phyloP scores from a whole-genome alignment of 2,113 vertebrate species.

The Mormoops blainvillei region DNA sequence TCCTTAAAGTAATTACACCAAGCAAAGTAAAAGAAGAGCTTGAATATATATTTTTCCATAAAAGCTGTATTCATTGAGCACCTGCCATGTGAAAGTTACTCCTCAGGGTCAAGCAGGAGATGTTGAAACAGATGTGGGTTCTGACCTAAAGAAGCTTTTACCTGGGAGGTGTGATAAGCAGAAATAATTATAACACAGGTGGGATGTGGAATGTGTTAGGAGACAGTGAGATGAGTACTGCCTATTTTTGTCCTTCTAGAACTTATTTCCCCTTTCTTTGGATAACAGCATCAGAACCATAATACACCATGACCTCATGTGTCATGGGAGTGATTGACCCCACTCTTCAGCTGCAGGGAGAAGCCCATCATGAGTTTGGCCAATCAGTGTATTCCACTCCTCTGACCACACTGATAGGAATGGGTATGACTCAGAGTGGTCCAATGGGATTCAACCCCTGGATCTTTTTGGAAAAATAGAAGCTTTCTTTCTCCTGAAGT shows the following conservation, averaged over 20 bases:
- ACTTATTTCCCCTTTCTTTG: background rate
- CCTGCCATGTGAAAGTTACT: background rate
- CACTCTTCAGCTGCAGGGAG: rapidly evolving
- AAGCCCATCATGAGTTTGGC: background rate
- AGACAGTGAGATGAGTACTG: background rate
- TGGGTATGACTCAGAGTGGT: background rate
- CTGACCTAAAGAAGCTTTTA: background rate
- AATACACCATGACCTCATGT: background rate
- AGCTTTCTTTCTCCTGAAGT: background rate
- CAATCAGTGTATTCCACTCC: background rate
- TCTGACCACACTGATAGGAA: background rate
- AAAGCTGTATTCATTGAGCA: background rate
- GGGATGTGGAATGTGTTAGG: background rate
- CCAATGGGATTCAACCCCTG: background rate
- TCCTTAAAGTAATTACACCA: slow-evolving; percentile 1
- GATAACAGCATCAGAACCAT: background rate
- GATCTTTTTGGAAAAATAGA: background rate
- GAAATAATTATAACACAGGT: background rate
- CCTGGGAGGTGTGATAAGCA: background rate
- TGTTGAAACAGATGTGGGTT: background rate
- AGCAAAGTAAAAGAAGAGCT: background rate
- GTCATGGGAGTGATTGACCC: rapidly evolving
- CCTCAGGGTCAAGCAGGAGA: background rate
- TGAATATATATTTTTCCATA: background rate
- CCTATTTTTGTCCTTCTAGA: background rate